Conservation (phyloP, 64 coral and sea anemone species). For the Actinia equina region DNA sequence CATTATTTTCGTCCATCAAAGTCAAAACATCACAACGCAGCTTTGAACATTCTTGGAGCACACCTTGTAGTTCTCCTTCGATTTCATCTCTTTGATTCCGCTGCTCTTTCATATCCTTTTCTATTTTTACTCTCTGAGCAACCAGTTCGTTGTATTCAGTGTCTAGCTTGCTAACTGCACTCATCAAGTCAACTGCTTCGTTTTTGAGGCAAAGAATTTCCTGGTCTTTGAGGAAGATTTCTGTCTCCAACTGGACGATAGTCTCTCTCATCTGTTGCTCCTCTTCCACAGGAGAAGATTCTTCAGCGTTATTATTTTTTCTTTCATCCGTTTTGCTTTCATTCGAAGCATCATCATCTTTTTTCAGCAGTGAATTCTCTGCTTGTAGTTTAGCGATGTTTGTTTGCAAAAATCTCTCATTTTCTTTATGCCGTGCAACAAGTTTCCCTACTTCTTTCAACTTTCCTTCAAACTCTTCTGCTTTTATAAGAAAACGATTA, state of each 20-base stretch:
- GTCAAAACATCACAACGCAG: not conserved
- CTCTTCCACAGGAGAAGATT: not conserved
- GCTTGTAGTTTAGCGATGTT: slow-evolving; percentile 39
- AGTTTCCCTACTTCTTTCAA: slow-evolving; percentile 41
- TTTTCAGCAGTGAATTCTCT: slow-evolving; percentile 5
- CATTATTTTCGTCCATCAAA: slow-evolving; percentile 14
- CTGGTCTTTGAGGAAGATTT: slow-evolving; percentile 70
- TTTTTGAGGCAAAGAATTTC: slow-evolving; percentile 80
- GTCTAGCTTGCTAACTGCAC: slow-evolving; percentile 75
- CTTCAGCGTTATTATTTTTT: not conserved
- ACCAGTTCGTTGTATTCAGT: slow-evolving; percentile 52
- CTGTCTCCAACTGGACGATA: slow-evolving; percentile 65
- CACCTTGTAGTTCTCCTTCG: slow-evolving; percentile 5
- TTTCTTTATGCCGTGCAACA: not conserved
- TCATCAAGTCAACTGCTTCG: slow-evolving; percentile 82
- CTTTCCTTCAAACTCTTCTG: slow-evolving; percentile 42
- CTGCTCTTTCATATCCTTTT: slow-evolving; percentile 24
- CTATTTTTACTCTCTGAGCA: slow-evolving; percentile 31
- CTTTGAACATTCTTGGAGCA: slow-evolving; percentile 9
- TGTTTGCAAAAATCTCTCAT: not conserved
- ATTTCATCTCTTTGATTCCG: not conserved
- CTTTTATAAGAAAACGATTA: not conserved
- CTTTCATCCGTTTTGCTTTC: not conserved
- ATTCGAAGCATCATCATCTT: not conserved
- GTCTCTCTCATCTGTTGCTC: slow-evolving; percentile 55